Evolutionary conservation across 2,888 invertebrate species (phyloP).

Genomic region (Phlogophora meticulosa): DNA sequence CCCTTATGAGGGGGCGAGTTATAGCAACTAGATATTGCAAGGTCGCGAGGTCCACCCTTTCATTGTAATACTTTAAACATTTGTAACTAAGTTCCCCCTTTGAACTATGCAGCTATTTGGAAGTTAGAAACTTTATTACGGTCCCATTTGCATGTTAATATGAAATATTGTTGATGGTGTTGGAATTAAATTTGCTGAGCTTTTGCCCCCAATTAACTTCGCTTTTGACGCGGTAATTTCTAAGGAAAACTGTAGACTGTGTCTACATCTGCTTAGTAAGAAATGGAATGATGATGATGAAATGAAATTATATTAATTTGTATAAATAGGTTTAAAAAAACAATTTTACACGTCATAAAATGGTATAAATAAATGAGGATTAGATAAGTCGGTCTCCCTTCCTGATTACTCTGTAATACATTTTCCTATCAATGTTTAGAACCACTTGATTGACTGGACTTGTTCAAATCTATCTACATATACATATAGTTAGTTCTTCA

Average conservation of each 20-base stretch:
- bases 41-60: slow-evolving; percentile 60
- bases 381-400: no score
- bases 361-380: no score
- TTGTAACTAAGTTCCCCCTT: slow-evolving; percentile 55
- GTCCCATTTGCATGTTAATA: slow-evolving; percentile 53
- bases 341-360: no score
- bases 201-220: slow-evolving; percentile 14
- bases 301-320: no score
- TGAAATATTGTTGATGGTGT: slow-evolving; percentile 49
- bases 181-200: slow-evolving; percentile 28
- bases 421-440: no score
- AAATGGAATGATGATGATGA: no score
- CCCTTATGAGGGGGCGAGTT: slow-evolving; percentile 84
- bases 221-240: slow-evolving; percentile 6
- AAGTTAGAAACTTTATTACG: slow-evolving; percentile 65
- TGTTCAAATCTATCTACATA: no score
- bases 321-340: no score
- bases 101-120: slow-evolving; percentile 69
- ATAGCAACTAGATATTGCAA: slow-evolving; percentile 74
- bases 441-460: no score
- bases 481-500: no score
- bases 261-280: no score
- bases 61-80: slow-evolving; percentile 58
- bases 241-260: background rate
- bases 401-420: no score